A percentile compares a stretch with the other conserved stretches of the same genome.
These are phyloP conservation scores for Enteromius fasciolatus DNA, from an alignment of 2,797 vertebrate species.

Conservation along the genomic window DNA sequence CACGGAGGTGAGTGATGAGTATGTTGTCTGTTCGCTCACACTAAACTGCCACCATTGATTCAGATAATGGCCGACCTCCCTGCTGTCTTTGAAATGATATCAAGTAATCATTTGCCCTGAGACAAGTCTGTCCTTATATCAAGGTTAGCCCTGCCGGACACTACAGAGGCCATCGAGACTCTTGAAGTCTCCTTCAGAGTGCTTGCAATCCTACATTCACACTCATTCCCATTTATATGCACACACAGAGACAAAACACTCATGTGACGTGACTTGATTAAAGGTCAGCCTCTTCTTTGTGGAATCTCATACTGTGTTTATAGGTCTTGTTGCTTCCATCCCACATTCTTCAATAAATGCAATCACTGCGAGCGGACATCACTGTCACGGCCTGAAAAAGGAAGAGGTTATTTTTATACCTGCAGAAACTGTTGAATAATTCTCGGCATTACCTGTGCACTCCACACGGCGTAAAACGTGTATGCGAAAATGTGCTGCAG, in stretches of 20 bases:
- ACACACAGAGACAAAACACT: slow-evolving; percentile 36
- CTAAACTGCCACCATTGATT: slow-evolving; percentile 65
- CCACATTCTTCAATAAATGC: slow-evolving; percentile 28
- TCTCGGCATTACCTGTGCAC: slow-evolving; percentile 37
- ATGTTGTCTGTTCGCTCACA: slow-evolving; percentile 50
- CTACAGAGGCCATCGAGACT: slow-evolving; percentile 42
- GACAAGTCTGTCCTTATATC: slow-evolving; percentile 51
- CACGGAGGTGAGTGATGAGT: slow-evolving; percentile 35
- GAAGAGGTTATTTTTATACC: slow-evolving; percentile 34
- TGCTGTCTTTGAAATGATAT: slow-evolving; percentile 52
- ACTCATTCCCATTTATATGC: slow-evolving; percentile 25
- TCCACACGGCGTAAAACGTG: background rate
- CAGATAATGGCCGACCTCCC: slow-evolving; percentile 59
- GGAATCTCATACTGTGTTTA: slow-evolving; percentile 32
- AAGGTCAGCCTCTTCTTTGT: slow-evolving; percentile 44
- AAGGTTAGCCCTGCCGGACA: slow-evolving; percentile 50
- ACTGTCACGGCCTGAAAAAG: slow-evolving; percentile 9
- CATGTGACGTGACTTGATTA: slow-evolving; percentile 39
- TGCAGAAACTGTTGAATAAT: slow-evolving; percentile 34
- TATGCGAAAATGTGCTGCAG: slow-evolving; percentile 8
- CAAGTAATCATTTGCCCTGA: slow-evolving; percentile 45
- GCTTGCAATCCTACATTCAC: background rate
- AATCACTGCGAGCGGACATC: slow-evolving; percentile 19
- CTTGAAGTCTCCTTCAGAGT: slow-evolving; percentile 26
- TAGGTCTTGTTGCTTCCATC: slow-evolving; percentile 26